Percentiles rank a stretch among this genome's conserved stretches.
Conservation (phyloP, 2,113 vertebrate species). For the Cheirogaleus medius region DNA sequence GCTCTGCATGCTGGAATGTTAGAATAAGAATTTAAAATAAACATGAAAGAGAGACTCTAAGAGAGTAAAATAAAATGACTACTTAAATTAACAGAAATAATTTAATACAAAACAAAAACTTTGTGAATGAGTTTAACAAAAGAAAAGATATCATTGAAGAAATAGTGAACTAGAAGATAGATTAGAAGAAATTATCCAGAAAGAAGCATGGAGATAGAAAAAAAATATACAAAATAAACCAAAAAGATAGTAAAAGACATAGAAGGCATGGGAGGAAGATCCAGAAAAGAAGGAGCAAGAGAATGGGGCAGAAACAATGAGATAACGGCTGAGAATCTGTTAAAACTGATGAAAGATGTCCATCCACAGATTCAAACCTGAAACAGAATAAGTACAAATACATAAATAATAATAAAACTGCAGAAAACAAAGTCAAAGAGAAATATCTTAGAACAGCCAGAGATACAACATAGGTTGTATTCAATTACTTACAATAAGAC, state of each 20-base stretch:
- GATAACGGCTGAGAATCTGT: background rate
- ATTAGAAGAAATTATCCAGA: background rate
- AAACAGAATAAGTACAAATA: background rate
- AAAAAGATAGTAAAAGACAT: background rate
- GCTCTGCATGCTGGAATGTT: background rate
- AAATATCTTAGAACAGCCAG: background rate
- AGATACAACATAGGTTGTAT: background rate
- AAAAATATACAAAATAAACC: background rate
- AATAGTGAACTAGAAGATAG: background rate
- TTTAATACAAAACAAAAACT: background rate
- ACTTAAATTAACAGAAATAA: background rate
- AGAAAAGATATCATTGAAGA: background rate
- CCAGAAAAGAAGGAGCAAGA: background rate
- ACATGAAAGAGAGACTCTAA: background rate
- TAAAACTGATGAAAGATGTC: background rate
- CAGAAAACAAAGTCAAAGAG: background rate
- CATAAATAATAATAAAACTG: background rate
- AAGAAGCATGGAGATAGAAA: background rate
- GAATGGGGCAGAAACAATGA: background rate
- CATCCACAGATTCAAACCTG: background rate
- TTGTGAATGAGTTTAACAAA: background rate
- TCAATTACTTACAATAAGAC: background rate
- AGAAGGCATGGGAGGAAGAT: background rate
- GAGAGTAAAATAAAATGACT: background rate
- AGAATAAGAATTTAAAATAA: background rate